Base-by-base conservation (phyloP, 2,113 vertebrate genomes). In the Hucho hucho region DNA sequence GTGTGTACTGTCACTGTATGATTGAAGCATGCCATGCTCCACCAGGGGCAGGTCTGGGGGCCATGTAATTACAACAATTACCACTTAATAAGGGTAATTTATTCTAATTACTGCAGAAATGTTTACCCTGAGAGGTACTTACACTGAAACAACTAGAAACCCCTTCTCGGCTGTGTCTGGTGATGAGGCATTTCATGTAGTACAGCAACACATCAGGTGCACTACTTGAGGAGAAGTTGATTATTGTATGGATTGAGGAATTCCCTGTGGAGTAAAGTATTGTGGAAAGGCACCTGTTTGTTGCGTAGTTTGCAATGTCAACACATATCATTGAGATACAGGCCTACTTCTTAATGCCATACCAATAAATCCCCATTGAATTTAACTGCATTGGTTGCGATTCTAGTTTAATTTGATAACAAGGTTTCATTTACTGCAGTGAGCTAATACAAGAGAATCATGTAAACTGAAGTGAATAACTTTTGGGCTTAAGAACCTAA, bases 1-100 rank as follows among this genome's bases (percentile, higher is more conserved):
- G 72, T 7, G 68, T 73, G 29, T 4, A 64, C 72, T 78, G 82
- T 82, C 79, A 75, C 81, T 77, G 68, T 64, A n/a, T 77, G 75
- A 74, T 32, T 58, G 43, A 73, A 73, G 80, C 53, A 72, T 63
- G 68, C 76, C 20, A 1, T 64, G 13, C 32, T 69, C 20, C 59
- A 82, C 43, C 71, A 47, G 66, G 76, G 70, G 14, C 72, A 65
- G 70, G 65, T 24, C 80, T 79, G 69, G 72, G 12, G 76, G 79
- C 83, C 76, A 59, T 73, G 81, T 79, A 82, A 88, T 85, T 84
- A 84, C 75, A 64, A 53, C 77, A 64, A 83, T 86, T 86, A 84
- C 77, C 79, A 82, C 84, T 85, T 85, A 85, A 90, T 89, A 79
- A 83, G 79, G 85, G 74, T 85, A 76, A 85, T 86, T 87, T 74